phyloP scores from a whole-genome alignment of 92 coral and sea anemone species.

The Palythoa grandiflora region DNA sequence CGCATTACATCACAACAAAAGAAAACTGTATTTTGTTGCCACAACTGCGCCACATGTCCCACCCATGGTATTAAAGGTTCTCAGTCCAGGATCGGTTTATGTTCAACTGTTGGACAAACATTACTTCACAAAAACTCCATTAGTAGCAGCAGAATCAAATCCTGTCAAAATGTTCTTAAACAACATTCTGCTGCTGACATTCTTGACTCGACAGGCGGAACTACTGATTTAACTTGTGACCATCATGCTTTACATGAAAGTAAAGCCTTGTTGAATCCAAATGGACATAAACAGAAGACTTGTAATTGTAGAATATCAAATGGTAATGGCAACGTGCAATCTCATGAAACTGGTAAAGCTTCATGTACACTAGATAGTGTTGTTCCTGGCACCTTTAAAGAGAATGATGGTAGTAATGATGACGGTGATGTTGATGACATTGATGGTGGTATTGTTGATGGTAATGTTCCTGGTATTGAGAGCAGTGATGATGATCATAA shows the following conservation, averaged over 20 bases:
- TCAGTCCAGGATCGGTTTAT: not conserved
- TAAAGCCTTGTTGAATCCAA: no score
- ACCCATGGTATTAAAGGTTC: not conserved
- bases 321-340: not conserved
- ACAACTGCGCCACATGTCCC: not conserved
- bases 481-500: not conserved
- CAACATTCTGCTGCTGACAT: not conserved
- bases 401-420: no score
- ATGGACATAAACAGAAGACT: no score
- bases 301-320: not conserved
- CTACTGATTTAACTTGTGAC: not conserved
- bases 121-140: not conserved
- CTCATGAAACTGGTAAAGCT: not conserved
- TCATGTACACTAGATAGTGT: not conserved
- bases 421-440: no score
- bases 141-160: not conserved
- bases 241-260: not conserved
- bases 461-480: no score
- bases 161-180: not conserved
- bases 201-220: not conserved
- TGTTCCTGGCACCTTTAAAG: not conserved
- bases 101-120: not conserved
- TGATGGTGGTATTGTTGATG: no score
- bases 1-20: not conserved
- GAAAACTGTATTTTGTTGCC: not conserved